Evolutionary conservation across 2,113 vertebrate species (phyloP), one percentile per base, ranked within the genome.

Genomic region (Pundamilia nyererei): DNA sequence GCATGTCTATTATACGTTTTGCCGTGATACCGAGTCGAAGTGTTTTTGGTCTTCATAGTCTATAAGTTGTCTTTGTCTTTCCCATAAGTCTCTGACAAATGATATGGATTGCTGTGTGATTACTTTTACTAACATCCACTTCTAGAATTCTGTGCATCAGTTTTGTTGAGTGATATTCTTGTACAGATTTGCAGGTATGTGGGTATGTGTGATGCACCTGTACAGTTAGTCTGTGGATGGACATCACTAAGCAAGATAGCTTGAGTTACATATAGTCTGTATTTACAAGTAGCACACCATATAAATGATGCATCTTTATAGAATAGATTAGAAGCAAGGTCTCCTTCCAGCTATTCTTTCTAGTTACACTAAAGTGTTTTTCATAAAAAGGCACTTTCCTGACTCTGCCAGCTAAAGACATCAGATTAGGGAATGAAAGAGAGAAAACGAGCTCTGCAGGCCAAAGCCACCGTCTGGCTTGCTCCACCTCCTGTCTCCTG

Each of bases 401-500:
- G n/a, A 54, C 54, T 85, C 49, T 85, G 54, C 49, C 51, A 86
- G 51, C 58, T 75, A 3, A 81, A 90, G 24, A 65, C 35, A 80
- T 77, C 8, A 5, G 21, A 79, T 55, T 38, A 24, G 54, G 24
- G 26, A 80, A 62, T 65, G 31, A 60, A 81, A 82, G 38, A 81
- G 45, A 83, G 79, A 81, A 38, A 91, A 70, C 3, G 4, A 89
- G 31, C 65, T 80, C 54, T 75, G 35, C 3, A 29, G 75, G 21
- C 83, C 81, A 86, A 82, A 90, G 40, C 80, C 82, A 49, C 85
- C 58, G 62, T 82, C 84, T 86, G 87, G 70, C 70, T 29, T 3
- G 80, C 84, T 86, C 55, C 2, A 81, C 70, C 81, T 87, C 56
- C 26, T 81, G 81, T 47, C 77, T 87, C 82, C 62, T 60, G 58